Evolutionary conservation across 1,140 invertebrate genomes (phyloP), one percentile per base, ranked within the genome.

Genomic region (Drosophila novamexicana): DNA sequence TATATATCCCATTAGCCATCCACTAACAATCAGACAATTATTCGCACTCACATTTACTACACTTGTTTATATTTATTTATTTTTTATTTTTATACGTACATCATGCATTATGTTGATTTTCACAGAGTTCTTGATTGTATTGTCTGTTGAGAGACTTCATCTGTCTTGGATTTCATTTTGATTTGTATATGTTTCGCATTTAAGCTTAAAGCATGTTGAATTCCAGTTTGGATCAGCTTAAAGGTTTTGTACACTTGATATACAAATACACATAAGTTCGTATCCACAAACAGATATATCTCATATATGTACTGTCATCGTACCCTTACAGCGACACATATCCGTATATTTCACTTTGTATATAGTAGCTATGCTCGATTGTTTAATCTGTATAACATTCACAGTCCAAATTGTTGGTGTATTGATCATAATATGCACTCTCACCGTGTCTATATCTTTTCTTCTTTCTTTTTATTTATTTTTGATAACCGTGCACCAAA

Each of bases 371-470:
- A 49, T 77, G 84, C 83, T 67, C 77, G 73, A 80, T 72, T 75
- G 64, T 77, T 69, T 64, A 82, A 82, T 67, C 40, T 39, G 22
- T 37, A 45, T 37, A 73, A 52, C 56, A 50, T 49, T 49, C 69
- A 65, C 63, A 58, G 44, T 75, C 66, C 44, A 75, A 75, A 42
- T 64, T 71, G 54, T 75, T 71, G 61, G 68, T 75, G 68, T 75
- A 36, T 65, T 75, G 73, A 75, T 77, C 84, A 88, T 89, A 69
- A 61, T 90, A 88, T 80, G 77, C 84, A 81, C 81, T 79, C 84
- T 89, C 84, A 89, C 80, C 77, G 77, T 89, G 85, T 90, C 80
- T 89, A 75, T 83, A 83, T 90, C 75, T 89, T 89, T 88, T 86
- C 77, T 89, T 90, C 75, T 89, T 90, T 76, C 57, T 72, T 66